Percentiles rank a stretch among this genome's conserved stretches.
Evolutionary conservation across 2,888 invertebrate genomes (phyloP).

Genomic region (Epirrita christyi): DNA sequence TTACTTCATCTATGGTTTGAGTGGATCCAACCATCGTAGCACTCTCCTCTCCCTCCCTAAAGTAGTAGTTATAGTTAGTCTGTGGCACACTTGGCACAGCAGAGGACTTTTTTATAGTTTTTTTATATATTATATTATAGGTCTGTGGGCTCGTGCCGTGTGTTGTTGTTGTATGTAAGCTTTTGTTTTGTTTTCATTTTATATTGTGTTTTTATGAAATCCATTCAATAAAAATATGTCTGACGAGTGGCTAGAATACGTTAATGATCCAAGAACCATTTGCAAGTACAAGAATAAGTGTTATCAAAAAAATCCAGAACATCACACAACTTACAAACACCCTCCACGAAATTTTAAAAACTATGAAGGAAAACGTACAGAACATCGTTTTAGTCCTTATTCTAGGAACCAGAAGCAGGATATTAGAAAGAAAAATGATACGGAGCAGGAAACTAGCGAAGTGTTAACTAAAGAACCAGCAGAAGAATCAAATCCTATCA

Average conservation of each 20-base stretch:
- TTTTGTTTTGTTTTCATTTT: neutral
- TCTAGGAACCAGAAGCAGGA: constrained; percentile 32
- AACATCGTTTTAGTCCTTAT: constrained; percentile 56
- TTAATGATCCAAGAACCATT: constrained; percentile 77
- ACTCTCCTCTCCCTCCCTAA: too few relatives aligned
- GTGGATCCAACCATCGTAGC: too few relatives aligned
- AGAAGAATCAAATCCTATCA: constrained; percentile 3
- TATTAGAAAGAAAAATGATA: neutral
- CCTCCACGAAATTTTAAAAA: constrained; percentile 77
- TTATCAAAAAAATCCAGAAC: constrained; percentile 92
- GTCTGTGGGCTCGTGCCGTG: too few relatives aligned
- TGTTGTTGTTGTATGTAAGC: too few relatives aligned
- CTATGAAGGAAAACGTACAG: constrained; percentile 40
- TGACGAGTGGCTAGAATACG: constrained; percentile 65
- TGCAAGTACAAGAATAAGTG: constrained; percentile 93
- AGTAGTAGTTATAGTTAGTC: too few relatives aligned
- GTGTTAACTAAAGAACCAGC: neutral
- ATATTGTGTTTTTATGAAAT: too few relatives aligned
- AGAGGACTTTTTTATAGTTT: too few relatives aligned
- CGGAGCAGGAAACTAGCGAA: constrained; percentile 1
- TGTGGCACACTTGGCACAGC: too few relatives aligned
- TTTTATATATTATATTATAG: too few relatives aligned
- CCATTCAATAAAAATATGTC: constrained; percentile 48
- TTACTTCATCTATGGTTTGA: too few relatives aligned
- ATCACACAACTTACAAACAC: constrained; percentile 91